A percentile compares a stretch with the other conserved stretches of the same genome.
phyloP scores from a whole-genome alignment of 2,113 vertebrate genomes.

The Equus przewalskii region DNA sequence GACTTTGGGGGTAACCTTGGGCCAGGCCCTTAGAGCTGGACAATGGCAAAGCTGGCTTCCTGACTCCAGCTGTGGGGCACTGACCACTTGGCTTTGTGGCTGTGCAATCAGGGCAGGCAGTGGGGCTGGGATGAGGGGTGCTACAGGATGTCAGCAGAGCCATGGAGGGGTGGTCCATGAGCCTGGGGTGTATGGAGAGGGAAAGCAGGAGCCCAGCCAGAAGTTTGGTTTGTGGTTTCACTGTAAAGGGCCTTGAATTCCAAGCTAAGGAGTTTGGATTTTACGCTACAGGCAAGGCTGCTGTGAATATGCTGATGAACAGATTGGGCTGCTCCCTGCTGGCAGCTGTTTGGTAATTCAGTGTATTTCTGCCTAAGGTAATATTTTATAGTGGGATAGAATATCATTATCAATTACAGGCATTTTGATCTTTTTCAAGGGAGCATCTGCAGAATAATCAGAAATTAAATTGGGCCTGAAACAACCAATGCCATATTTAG shows the following conservation, averaged over 20 bases:
- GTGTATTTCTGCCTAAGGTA: not conserved
- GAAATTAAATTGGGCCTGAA: conserved; percentile 42
- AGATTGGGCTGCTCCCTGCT: not conserved
- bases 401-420: not conserved
- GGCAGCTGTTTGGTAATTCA: not conserved
- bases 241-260: not conserved
- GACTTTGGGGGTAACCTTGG: not conserved
- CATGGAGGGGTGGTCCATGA: not conserved
- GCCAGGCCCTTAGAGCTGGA: not conserved
- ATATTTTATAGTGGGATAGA: not conserved
- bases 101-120: not conserved
- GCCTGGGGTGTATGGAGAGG: not conserved
- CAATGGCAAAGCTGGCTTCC: not conserved
- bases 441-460: conserved; percentile 56
- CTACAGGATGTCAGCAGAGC: not conserved
- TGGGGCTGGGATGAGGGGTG: not conserved
- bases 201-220: not conserved
- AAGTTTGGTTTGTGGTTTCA: not conserved
- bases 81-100: not conserved
- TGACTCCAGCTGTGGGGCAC: not conserved
- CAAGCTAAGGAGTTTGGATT: not conserved
- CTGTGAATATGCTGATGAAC: not conserved
- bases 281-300: not conserved
- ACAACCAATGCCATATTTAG: conserved; percentile 15
- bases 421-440: conserved; percentile 55